Percentiles rank a stretch among this genome's conserved stretches.
phyloP scores from a whole-genome alignment of 2,113 vertebrate genomes.

The Laticauda colubrina region DNA sequence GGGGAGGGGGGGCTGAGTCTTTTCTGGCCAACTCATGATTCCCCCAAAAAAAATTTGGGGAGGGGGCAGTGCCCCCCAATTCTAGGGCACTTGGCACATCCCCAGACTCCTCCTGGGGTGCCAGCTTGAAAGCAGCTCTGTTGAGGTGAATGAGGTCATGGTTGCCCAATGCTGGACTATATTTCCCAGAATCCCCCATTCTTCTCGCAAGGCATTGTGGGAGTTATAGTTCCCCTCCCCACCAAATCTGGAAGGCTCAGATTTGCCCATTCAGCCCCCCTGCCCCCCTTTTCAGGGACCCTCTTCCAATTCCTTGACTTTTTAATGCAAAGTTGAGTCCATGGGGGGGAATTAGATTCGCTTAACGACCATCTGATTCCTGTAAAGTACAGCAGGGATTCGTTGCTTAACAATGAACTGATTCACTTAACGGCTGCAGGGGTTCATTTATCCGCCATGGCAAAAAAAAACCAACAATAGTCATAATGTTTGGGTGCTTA shows the following conservation, averaged over 20 bases:
- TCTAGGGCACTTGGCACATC: too few species aligned
- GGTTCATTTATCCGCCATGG: not conserved
- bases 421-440: accelerated
- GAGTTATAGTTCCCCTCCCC: not conserved
- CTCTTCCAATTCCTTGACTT: not conserved
- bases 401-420: not conserved
- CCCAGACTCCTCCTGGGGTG: too few species aligned
- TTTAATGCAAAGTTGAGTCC: not conserved
- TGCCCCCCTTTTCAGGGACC: not conserved
- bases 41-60: too few species aligned
- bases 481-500: too few species aligned
- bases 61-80: too few species aligned
- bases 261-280: not conserved
- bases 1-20: too few species aligned
- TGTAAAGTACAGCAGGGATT: too few species aligned
- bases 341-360: not conserved
- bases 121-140: too few species aligned
- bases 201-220: not conserved
- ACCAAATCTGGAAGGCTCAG: not conserved
- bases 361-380: not conserved
- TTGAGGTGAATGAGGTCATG: too few species aligned
- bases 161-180: too few species aligned
- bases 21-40: too few species aligned
- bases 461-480: too few species aligned
- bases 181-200: not conserved